Percentiles rank a stretch among this genome's conserved stretches.
phyloP scores from a whole-genome alignment of 2,888 invertebrate genomes.

The Watsonalla binaria region DNA sequence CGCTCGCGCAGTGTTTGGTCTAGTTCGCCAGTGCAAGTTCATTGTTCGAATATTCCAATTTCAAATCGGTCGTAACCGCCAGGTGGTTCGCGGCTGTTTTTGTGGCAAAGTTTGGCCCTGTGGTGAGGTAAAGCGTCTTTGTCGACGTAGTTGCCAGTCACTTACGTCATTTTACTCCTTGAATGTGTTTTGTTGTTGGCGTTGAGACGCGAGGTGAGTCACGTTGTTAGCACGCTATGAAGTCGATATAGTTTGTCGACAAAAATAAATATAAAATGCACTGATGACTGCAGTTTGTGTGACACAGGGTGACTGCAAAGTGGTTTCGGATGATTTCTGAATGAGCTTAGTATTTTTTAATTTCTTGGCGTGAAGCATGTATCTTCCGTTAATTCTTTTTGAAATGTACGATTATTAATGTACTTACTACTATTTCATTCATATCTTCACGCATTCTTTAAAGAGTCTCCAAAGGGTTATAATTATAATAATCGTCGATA shows the following conservation, averaged over 20 bases:
- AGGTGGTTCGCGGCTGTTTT: constrained; percentile 48
- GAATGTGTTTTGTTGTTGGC: constrained; percentile 69
- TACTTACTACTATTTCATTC: background rate
- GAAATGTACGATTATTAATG: background rate
- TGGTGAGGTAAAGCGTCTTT: constrained; percentile 54
- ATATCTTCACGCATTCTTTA: background rate
- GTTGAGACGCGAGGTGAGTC: constrained; percentile 74
- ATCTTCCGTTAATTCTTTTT: too few relatives aligned
- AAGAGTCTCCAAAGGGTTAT: too few relatives aligned
- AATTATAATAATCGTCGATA: too few relatives aligned
- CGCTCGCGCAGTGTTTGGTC: constrained; percentile 68
- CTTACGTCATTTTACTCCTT: constrained; percentile 63
- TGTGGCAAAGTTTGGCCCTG: constrained; percentile 52
- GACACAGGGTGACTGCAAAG: too few relatives aligned
- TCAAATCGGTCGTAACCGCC: constrained; percentile 58
- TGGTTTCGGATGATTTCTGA: background rate
- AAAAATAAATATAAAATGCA: constrained; percentile 20
- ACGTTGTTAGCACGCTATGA: constrained; percentile 52
- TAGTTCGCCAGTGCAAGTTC: constrained; percentile 76
- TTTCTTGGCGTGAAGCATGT: too few relatives aligned
- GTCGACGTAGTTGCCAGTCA: constrained; percentile 46
- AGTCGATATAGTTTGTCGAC: constrained; percentile 62
- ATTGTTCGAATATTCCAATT: constrained; percentile 58
- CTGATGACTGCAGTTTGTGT: too few relatives aligned
- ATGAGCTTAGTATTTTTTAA: background rate